A percentile compares a stretch with the other conserved stretches of the same genome.
Evolutionary conservation across 53 echinoderm and acorn worm genomes (phyloP).

Genomic region (Astropecten irregularis): DNA sequence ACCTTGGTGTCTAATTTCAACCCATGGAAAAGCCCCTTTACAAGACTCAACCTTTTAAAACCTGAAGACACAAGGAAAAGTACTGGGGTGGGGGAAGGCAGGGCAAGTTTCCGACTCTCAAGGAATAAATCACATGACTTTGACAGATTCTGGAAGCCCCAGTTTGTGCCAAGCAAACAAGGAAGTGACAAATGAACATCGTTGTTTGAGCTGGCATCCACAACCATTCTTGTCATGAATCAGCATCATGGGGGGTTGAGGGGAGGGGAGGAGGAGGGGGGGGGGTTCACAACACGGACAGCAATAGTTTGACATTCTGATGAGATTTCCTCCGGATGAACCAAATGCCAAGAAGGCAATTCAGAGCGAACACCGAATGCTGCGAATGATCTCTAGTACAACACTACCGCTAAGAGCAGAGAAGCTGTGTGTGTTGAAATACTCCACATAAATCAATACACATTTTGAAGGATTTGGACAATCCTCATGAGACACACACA

Average conservation of each 20-base stretch:
- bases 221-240: constrained; percentile 15
- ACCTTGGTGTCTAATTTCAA: too few relatives aligned
- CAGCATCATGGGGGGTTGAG: not conserved
- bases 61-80: too few relatives aligned
- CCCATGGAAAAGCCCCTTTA: too few relatives aligned
- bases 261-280: not conserved
- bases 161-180: constrained; percentile 13
- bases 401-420: too few relatives aligned
- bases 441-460: too few relatives aligned
- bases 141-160: not conserved
- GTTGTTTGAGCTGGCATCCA: not conserved
- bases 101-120: not conserved
- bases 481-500: too few relatives aligned
- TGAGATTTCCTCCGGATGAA: not conserved
- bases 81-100: not conserved
- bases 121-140: constrained; percentile 1
- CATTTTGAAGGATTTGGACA: too few relatives aligned
- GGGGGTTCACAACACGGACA: not conserved
- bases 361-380: too few relatives aligned
- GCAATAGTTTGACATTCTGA: not conserved
- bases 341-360: too few relatives aligned
- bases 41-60: too few relatives aligned
- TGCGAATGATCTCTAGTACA: too few relatives aligned
- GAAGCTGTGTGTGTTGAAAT: too few relatives aligned
- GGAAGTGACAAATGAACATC: constrained; percentile 44